Evolutionary conservation across 2,888 invertebrate species (phyloP).

Genomic region (Liopterus haemorrhoidalis): DNA sequence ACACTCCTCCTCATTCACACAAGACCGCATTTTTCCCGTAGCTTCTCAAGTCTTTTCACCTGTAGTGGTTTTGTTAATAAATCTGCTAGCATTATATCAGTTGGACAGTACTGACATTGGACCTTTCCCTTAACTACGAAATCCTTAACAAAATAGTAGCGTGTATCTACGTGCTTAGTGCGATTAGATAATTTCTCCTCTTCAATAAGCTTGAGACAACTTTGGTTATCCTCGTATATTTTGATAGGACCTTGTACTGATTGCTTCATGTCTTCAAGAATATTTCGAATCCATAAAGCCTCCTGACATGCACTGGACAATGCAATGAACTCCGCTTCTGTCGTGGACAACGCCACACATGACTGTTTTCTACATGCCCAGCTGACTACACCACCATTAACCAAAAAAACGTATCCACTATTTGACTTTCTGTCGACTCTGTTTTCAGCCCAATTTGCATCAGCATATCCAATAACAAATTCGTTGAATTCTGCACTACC

Average conservation of each 20-base stretch:
- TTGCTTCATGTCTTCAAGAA: conserved; percentile 28
- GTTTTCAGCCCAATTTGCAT: conserved; percentile 35
- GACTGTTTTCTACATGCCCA: conserved; percentile 20
- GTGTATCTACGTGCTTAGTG: conserved; percentile 31
- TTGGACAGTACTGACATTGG: conserved; percentile 30
- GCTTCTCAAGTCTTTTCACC: background rate
- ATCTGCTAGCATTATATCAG: conserved; percentile 31
- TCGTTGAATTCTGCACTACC: conserved; percentile 10
- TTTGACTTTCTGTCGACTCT: conserved; percentile 10
- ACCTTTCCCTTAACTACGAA: conserved; percentile 19
- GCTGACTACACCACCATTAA: conserved; percentile 19
- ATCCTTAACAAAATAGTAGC: conserved; percentile 20
- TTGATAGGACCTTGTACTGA: conserved; percentile 13
- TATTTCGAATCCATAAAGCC: conserved; percentile 14
- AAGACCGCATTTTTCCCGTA: background rate
- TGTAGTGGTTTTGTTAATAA: conserved; percentile 31
- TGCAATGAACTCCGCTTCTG: conserved; percentile 30
- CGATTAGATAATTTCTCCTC: conserved; percentile 30
- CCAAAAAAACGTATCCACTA: conserved; percentile 18
- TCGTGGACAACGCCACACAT: conserved; percentile 19
- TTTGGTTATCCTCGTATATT: conserved; percentile 34
- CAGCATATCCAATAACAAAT: conserved; percentile 33
- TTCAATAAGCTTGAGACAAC: conserved; percentile 30
- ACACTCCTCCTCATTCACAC: conserved; percentile 8
- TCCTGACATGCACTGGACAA: conserved; percentile 18